Evolutionary conservation across 2,797 vertebrate genomes (phyloP).

Genomic region (Hapalemur alaotrensis): DNA sequence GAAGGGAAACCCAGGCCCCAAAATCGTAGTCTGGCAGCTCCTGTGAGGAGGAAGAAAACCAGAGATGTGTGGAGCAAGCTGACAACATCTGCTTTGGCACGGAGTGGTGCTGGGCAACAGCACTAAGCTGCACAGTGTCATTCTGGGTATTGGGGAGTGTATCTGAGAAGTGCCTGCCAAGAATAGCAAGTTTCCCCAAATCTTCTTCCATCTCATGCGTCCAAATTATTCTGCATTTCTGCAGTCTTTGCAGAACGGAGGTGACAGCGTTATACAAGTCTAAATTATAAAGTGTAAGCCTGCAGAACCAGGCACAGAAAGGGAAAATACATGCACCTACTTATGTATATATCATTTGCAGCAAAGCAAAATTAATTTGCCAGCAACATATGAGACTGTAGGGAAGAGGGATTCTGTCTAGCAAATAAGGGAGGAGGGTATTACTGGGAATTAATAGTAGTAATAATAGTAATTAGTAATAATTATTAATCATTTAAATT

Average conservation of each 20-base stretch:
- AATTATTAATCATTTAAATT: background rate
- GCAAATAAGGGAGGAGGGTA: background rate
- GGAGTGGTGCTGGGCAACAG: background rate
- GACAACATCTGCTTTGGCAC: background rate
- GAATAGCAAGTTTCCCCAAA: background rate
- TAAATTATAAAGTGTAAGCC: background rate
- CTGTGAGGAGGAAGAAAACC: background rate
- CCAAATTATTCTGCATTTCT: constrained; percentile 32
- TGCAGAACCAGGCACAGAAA: background rate
- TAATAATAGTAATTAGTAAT: too few relatives aligned
- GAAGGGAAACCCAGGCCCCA: background rate
- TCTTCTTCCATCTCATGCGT: background rate
- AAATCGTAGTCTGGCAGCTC: background rate
- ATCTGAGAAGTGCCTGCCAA: background rate
- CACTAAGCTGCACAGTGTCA: background rate
- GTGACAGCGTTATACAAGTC: background rate
- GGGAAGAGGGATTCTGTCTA: background rate
- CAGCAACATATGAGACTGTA: background rate
- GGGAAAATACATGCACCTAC: background rate
- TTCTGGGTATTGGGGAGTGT: background rate
- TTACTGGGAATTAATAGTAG: background rate
- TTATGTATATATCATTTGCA: background rate
- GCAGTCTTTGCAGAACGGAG: background rate
- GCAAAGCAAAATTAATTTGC: constrained; percentile 11
- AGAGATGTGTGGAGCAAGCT: background rate